These are phyloP conservation scores for Metopolophium dirhodum DNA, from an alignment of 1,140 invertebrate species.

Conservation along the genomic window DNA sequence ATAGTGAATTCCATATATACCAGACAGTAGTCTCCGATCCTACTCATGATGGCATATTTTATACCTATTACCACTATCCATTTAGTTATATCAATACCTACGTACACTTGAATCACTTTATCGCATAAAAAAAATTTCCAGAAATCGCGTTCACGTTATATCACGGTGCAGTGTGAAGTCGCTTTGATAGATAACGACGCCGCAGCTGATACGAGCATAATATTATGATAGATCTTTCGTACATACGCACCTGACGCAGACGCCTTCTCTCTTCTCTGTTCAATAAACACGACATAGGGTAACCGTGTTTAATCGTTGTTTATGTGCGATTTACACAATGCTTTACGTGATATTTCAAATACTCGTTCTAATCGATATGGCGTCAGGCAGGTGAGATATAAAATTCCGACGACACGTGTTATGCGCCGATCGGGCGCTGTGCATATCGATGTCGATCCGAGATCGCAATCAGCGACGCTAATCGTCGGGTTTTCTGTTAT, in stretches of 20 bases:
- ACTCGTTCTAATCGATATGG: background rate
- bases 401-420: constrained; percentile 14
- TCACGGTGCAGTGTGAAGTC: too few relatives aligned
- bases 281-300: background rate
- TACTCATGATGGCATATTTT: too few relatives aligned
- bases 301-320: background rate
- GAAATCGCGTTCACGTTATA: too few relatives aligned
- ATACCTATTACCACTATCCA: too few relatives aligned
- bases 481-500: constrained; percentile 34
- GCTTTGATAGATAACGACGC: too few relatives aligned
- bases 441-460: constrained; percentile 20
- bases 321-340: background rate
- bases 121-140: too few relatives aligned
- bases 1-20: too few relatives aligned
- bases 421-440: background rate
- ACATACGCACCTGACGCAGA: background rate
- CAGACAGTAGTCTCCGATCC: too few relatives aligned
- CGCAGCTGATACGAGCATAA: background rate
- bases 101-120: too few relatives aligned
- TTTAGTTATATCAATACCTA: too few relatives aligned
- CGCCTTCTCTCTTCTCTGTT: background rate
- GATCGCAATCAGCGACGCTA: constrained; percentile 4
- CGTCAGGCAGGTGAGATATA: background rate
- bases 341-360: background rate
- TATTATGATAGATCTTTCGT: background rate